Conservation (phyloP, 2,797 vertebrate species). For the Darevskia nairensis region DNA sequence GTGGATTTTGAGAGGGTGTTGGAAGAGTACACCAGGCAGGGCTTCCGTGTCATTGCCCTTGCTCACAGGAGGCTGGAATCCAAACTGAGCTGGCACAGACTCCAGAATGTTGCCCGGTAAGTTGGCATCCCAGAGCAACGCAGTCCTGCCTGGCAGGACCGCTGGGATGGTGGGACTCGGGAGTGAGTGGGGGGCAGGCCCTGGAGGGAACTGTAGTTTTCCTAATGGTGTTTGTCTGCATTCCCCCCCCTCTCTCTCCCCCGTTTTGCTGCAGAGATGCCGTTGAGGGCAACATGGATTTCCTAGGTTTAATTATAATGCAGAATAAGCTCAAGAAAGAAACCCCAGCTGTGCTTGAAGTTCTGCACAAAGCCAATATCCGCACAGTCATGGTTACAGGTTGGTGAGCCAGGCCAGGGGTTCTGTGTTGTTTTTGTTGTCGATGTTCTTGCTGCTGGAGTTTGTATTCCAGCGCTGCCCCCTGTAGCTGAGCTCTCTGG, state of each 20-base stretch:
- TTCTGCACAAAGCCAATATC: slow-evolving; percentile 91
- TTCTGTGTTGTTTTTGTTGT: too few species aligned
- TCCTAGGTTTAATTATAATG: slow-evolving; percentile 97
- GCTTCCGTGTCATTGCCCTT: slow-evolving; percentile 95
- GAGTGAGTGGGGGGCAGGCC: not conserved
- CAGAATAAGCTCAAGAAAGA: slow-evolving; percentile 98
- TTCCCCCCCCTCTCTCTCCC: not conserved
- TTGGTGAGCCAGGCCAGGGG: slow-evolving; percentile 62
- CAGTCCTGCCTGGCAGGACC: too few species aligned
- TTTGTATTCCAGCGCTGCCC: not conserved
- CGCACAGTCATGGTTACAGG: slow-evolving; percentile 99
- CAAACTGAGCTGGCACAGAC: slow-evolving; percentile 96
- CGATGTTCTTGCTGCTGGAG: too few species aligned
- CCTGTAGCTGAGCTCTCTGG: not conserved
- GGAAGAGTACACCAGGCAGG: slow-evolving; percentile 94
- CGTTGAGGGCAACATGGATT: slow-evolving; percentile 95
- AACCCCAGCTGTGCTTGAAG: slow-evolving; percentile 90
- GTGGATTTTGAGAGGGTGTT: slow-evolving; percentile 88
- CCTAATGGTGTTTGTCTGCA: not conserved
- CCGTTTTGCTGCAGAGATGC: slow-evolving; percentile 83
- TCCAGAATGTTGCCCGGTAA: slow-evolving; percentile 94
- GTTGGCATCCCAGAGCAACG: not conserved
- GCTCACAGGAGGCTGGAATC: slow-evolving; percentile 94
- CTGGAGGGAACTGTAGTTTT: not conserved
- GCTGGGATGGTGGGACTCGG: not conserved